Percentiles rank a stretch among this genome's conserved stretches.
phyloP scores from a whole-genome alignment of 2,888 invertebrate species.

The Ditula angustiorana region DNA sequence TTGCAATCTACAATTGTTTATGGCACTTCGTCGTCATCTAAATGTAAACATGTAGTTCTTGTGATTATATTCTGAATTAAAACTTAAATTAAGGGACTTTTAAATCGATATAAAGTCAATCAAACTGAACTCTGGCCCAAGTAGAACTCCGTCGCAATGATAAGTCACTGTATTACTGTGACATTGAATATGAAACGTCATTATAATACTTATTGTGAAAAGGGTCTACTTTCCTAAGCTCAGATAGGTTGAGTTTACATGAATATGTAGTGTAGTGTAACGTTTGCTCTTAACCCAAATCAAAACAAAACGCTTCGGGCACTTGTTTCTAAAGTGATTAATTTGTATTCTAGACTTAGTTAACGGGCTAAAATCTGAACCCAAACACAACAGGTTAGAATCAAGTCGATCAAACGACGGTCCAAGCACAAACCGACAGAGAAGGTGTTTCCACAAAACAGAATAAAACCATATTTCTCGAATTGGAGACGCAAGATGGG shows the following conservation, averaged over 20 bases:
- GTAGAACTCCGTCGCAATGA: too few species aligned
- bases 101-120: too few species aligned
- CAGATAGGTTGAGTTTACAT: too few species aligned
- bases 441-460: background rate
- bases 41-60: background rate
- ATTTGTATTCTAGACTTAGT: background rate
- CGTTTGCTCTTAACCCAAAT: background rate
- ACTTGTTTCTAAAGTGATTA: background rate
- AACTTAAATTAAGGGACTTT: too few species aligned
- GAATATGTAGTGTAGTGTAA: too few species aligned
- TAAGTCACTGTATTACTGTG: too few species aligned
- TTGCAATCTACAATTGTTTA: background rate
- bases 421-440: background rate
- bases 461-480: slow-evolving; percentile 43
- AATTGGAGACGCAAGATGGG: slow-evolving; percentile 57
- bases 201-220: too few species aligned
- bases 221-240: too few species aligned
- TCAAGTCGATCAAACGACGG: background rate
- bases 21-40: background rate
- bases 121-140: too few species aligned
- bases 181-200: too few species aligned
- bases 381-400: background rate
- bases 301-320: background rate
- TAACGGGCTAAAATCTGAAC: background rate
- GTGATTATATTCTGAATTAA: too few species aligned